Evolutionary conservation across 1,140 invertebrate species (phyloP).

Genomic region (Bradysia coprophila): DNA sequence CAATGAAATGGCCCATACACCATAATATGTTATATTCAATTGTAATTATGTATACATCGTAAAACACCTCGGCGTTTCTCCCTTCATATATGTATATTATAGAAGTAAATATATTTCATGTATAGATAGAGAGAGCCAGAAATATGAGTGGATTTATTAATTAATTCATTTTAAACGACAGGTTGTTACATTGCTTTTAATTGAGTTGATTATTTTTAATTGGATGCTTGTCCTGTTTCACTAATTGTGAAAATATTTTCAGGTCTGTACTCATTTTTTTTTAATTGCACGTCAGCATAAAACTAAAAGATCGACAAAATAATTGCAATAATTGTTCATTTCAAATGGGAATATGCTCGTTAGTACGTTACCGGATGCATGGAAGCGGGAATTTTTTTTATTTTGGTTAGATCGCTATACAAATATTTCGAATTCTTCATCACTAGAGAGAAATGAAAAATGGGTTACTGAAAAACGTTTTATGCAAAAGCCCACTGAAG

Average conservation of each 20-base stretch:
- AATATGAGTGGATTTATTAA: neutral
- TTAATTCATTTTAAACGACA: neutral
- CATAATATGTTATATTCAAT: neutral
- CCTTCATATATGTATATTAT: neutral
- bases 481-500: too few species aligned
- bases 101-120: neutral
- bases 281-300: too few species aligned
- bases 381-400: too few species aligned
- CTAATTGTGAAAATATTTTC: slow-evolving; percentile 2
- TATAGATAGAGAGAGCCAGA: neutral
- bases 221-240: slow-evolving; percentile 4
- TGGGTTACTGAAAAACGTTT: too few species aligned
- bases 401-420: too few species aligned
- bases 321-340: too few species aligned
- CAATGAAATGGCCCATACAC: neutral
- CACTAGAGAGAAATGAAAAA: too few species aligned
- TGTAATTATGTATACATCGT: neutral
- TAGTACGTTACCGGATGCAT: too few species aligned
- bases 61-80: neutral
- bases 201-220: slow-evolving; percentile 6
- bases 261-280: too few species aligned
- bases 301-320: too few species aligned
- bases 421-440: too few species aligned
- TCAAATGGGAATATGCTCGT: too few species aligned
- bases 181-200: slow-evolving; percentile 4